Conservation (phyloP, 1,140 invertebrate genomes). For the Brachystomella parvula region DNA sequence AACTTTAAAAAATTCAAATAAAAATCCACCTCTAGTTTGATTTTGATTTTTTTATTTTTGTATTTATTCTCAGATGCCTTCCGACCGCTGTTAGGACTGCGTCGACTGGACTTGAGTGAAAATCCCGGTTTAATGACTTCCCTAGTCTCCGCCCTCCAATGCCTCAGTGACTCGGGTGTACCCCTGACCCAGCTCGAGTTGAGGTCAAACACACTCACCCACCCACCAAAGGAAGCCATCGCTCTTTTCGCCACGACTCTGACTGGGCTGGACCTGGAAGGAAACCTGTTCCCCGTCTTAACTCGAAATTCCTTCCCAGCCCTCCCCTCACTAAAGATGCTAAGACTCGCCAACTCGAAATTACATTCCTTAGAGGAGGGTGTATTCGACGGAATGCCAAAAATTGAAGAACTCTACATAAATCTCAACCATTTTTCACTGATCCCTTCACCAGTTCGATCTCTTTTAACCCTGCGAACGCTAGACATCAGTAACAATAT, state of each 20-base stretch:
- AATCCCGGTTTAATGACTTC: conserved; percentile 19
- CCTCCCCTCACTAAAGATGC: background rate
- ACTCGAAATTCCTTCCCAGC: conserved; percentile 8
- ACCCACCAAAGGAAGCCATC: conserved; percentile 12
- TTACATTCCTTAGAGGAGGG: conserved; percentile 7
- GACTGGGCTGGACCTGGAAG: conserved; percentile 12
- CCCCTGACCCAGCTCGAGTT: conserved; percentile 12
- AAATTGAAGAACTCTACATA: conserved; percentile 15
- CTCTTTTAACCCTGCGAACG: background rate
- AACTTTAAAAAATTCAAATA: background rate
- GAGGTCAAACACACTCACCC: conserved; percentile 5
- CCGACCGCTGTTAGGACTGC: background rate
- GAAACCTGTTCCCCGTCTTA: conserved; percentile 20
- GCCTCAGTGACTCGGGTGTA: background rate
- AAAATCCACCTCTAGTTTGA: background rate
- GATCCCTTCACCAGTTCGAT: conserved; percentile 6
- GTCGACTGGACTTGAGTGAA: conserved; percentile 23
- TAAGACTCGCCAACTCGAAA: conserved; percentile 18
- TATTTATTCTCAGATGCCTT: background rate
- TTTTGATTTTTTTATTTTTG: background rate
- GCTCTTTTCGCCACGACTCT: background rate
- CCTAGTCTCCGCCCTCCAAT: background rate
- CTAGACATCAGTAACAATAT: background rate
- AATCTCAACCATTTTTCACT: conserved; percentile 10
- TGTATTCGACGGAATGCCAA: conserved; percentile 13